Base-by-base conservation (phyloP, 2,888 invertebrate genomes). In the Lathronympha strigana region DNA sequence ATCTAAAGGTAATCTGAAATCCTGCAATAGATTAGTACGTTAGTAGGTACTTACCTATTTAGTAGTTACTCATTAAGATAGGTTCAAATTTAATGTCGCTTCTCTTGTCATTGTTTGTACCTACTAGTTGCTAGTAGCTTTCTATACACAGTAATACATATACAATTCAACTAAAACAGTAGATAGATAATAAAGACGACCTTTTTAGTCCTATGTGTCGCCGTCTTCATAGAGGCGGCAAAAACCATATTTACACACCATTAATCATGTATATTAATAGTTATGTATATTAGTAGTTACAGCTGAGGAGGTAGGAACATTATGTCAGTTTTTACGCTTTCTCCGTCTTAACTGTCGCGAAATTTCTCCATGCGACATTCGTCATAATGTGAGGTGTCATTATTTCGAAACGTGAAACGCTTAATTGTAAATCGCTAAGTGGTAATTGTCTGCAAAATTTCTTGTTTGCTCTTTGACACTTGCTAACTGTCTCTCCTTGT, bases 321-420 rank as follows among this genome's bases (percentile, higher is more conserved):
- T 54, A 66, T 61, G 47, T 53, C 43, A 36, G 58, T 60, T 66
- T 64, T 66, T 61, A 66, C 66, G 61, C 66, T 66, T 66, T 66
- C 66, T 43, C 66, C 13, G 28, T n/a, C 36, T 21, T 31, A 63
- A 50, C 50, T 47, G 60, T 45, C 47, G 58, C 60, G 60, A 66
- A 66, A 66, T 60, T 66, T 60, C 58, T 38, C 28, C 47, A n/a
- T 53, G 60, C 53, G 66, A 61, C 60, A 66, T 54, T 40, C 31
- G 54, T 61, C 47, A 57, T 31, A 36, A 54, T 31, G 53, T 53
- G 60, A 5, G 60, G 8, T 43, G 57, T 45, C 63, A 23, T 36
- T 17, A 63, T 64, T 53, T 60, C 51, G 64, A 51, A 45, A 64
- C 58, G n/a, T 36, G 58, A 60, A 36, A 47, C 58, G 25, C 33